Percentiles rank a stretch among this genome's conserved stretches.
phyloP scores from a whole-genome alignment of 2,113 vertebrate species.

The Microtus pennsylvanicus region DNA sequence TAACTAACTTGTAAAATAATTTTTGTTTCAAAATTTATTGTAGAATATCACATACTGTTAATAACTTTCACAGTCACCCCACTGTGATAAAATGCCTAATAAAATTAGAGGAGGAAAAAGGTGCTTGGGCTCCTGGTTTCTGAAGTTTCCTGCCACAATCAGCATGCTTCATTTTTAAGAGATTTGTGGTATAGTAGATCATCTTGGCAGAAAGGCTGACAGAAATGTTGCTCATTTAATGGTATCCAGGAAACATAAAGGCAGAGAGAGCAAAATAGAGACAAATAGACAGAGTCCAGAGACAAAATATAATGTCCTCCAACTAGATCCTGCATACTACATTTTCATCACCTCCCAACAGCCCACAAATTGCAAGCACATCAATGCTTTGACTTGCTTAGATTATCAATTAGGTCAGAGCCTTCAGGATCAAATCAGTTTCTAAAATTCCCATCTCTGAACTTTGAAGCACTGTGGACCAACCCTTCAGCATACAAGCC shows the following conservation, averaged over 20 bases:
- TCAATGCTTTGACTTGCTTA: neutral
- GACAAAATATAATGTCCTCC: neutral
- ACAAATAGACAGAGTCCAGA: neutral
- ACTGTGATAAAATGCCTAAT: neutral
- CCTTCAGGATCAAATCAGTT: neutral
- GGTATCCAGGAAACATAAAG: neutral
- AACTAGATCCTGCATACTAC: too few relatives aligned
- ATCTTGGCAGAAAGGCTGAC: neutral
- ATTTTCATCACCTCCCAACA: neutral
- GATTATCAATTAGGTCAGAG: neutral
- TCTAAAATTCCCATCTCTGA: neutral
- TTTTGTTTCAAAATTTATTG: constrained; percentile 36
- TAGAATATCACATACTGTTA: neutral
- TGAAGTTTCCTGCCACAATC: neutral
- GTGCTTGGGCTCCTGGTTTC: neutral
- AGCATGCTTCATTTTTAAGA: neutral
- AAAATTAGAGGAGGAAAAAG: neutral
- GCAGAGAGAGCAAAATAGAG: neutral
- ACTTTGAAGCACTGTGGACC: neutral
- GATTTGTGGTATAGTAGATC: neutral
- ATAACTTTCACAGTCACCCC: constrained; percentile 9
- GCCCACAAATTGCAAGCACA: neutral
- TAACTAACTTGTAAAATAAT: constrained; percentile 43
- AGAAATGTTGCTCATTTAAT: neutral
- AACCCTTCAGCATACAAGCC: neutral